Conservation (phyloP, 2,797 vertebrate genomes). For the Molossus molossus region DNA sequence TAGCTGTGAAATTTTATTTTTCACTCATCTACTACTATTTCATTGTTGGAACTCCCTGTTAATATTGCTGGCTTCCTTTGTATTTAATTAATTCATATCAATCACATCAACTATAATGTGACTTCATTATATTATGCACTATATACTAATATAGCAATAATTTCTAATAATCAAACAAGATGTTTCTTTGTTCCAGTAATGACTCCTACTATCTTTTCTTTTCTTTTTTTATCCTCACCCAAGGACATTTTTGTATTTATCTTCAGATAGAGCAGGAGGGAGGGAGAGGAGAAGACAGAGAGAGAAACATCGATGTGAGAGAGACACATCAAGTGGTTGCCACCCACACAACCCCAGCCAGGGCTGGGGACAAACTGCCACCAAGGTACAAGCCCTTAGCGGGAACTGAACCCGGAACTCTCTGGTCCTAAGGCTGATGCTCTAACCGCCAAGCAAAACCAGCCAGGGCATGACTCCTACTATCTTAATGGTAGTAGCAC, state of each 20-base stretch:
- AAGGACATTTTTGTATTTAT: no score
- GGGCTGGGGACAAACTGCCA: no score
- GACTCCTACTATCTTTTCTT: background rate
- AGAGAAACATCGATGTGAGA: no score
- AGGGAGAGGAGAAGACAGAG: no score
- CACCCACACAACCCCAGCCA: no score
- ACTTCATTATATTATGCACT: background rate
- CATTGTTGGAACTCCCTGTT: background rate
- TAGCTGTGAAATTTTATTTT: background rate
- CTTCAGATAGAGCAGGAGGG: no score
- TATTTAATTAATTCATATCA: slow-evolving; percentile 49
- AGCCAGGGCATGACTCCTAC: background rate
- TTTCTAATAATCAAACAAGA: background rate
- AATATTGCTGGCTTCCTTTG: background rate
- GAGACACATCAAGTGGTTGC: no score
- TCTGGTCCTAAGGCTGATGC: no score
- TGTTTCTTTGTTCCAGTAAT: background rate
- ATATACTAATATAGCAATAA: background rate
- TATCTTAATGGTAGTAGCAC: background rate
- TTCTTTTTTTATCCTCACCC: no score
- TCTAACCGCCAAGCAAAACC: no score
- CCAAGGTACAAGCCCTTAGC: no score
- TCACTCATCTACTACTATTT: background rate
- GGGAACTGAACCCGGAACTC: no score
- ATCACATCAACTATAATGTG: slow-evolving; percentile 4